Percentiles rank a stretch among this genome's conserved stretches.
Evolutionary conservation across 2,888 invertebrate species (phyloP).

Genomic region (Drosophila merina): DNA sequence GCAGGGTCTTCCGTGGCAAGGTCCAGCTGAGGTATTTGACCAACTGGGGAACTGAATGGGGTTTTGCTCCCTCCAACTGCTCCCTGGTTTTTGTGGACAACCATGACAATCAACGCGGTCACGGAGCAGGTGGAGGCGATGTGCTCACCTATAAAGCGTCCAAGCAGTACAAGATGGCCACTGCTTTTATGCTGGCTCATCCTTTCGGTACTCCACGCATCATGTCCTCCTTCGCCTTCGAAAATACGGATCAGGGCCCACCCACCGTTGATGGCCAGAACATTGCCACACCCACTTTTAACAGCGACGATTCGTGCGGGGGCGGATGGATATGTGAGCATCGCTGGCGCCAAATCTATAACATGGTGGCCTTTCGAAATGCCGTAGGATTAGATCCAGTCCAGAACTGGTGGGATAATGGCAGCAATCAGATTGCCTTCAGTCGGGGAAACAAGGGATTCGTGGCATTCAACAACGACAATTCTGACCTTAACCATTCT

Average conservation of each 20-base stretch:
- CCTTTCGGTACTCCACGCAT: constrained; percentile 91
- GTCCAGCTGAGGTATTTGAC: constrained; percentile 87
- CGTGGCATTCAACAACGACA: neutral
- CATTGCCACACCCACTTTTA: constrained; percentile 81
- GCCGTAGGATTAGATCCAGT: constrained; percentile 86
- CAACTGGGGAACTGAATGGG: constrained; percentile 89
- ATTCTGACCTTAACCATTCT: neutral
- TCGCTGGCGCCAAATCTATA: constrained; percentile 85
- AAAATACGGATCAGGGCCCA: constrained; percentile 87
- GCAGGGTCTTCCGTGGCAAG: constrained; percentile 73
- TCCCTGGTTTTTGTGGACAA: constrained; percentile 94
- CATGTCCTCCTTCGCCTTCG: constrained; percentile 93
- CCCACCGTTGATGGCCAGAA: constrained; percentile 87
- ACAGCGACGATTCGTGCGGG: constrained; percentile 85
- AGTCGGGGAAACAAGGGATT: constrained; percentile 88
- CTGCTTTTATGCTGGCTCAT: constrained; percentile 94
- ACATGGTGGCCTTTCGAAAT: constrained; percentile 91
- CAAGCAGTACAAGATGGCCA: constrained; percentile 90
- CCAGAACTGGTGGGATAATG: constrained; percentile 92
- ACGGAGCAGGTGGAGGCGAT: neutral
- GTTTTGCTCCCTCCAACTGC: constrained; percentile 86
- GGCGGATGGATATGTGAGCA: constrained; percentile 94
- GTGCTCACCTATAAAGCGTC: constrained; percentile 74
- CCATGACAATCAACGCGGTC: constrained; percentile 89
- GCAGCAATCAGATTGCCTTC: constrained; percentile 92